These are phyloP conservation scores for Tragelaphus buxtoni DNA, from an alignment of 2,113 vertebrate species.

Conservation along the genomic window DNA sequence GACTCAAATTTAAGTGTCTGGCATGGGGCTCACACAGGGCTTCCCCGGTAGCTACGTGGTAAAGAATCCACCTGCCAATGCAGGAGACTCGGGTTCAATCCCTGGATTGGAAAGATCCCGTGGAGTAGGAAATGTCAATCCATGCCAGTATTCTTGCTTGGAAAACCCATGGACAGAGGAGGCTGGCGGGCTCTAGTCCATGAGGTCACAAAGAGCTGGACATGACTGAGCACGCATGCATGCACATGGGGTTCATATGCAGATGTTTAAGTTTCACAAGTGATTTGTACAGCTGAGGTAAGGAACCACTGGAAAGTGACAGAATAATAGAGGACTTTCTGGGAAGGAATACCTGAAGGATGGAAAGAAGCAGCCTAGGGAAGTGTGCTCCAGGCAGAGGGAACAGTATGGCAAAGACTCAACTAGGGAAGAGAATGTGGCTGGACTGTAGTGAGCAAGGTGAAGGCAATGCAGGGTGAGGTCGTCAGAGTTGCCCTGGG, in stretches of 20 bases:
- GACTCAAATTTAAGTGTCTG: not conserved
- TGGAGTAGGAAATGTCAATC: not conserved
- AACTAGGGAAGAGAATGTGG: not conserved
- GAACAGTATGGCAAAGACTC: not conserved
- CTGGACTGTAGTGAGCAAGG: not conserved
- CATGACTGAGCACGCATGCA: not conserved
- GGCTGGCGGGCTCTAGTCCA: not conserved
- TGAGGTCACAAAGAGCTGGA: not conserved
- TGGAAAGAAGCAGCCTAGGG: not conserved
- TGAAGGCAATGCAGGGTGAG: fast-evolving
- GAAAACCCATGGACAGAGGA: not conserved
- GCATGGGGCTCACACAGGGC: not conserved
- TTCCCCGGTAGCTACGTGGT: not conserved
- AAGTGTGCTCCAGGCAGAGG: not conserved
- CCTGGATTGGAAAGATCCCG: not conserved
- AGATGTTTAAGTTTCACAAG: not conserved
- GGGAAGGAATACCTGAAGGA: not conserved
- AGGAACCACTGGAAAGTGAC: not conserved
- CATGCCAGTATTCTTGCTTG: not conserved
- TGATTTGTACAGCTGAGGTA: constrained; percentile 10
- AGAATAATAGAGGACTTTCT: not conserved
- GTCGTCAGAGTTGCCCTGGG: not conserved
- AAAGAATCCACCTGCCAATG: not conserved
- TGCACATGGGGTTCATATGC: not conserved
- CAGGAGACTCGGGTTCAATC: not conserved